Evolutionary conservation across 2,797 vertebrate genomes (phyloP).

Genomic region (Pyrocephalus nanus): DNA sequence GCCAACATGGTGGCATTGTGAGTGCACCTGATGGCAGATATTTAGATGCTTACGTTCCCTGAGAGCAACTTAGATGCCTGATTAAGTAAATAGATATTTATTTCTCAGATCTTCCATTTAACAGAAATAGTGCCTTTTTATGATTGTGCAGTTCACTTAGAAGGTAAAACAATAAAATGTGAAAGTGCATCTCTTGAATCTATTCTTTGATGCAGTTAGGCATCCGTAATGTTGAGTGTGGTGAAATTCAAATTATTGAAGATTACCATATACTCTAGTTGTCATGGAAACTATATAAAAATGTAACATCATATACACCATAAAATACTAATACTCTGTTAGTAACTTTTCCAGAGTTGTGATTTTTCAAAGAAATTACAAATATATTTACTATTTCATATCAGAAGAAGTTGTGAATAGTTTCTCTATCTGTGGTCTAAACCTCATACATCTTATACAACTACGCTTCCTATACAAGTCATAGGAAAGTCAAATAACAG

Average conservation of each 20-base stretch:
- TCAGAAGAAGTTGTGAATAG: not conserved
- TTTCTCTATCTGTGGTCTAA: not conserved
- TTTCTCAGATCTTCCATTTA: not conserved
- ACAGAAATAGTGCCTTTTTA: not conserved
- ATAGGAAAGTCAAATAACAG: not conserved
- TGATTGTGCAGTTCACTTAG: not conserved
- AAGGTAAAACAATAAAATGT: not conserved
- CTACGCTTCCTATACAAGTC: not conserved
- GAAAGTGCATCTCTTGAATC: not conserved
- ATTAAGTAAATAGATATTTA: not conserved
- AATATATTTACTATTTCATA: not conserved
- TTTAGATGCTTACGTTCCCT: not conserved
- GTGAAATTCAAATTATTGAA: not conserved
- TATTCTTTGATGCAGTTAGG: not conserved
- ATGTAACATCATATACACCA: not conserved
- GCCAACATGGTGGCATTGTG: not conserved
- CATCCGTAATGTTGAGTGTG: not conserved
- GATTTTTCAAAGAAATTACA: not conserved
- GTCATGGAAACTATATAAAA: constrained; percentile 14
- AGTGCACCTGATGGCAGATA: not conserved
- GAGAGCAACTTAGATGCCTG: not conserved
- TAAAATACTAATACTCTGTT: not conserved
- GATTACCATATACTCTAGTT: not conserved
- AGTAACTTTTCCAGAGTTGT: not conserved
- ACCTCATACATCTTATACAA: not conserved